These are phyloP conservation scores for Agrochola lychnidis DNA, from an alignment of 2,888 invertebrate genomes.

Conservation along the genomic window DNA sequence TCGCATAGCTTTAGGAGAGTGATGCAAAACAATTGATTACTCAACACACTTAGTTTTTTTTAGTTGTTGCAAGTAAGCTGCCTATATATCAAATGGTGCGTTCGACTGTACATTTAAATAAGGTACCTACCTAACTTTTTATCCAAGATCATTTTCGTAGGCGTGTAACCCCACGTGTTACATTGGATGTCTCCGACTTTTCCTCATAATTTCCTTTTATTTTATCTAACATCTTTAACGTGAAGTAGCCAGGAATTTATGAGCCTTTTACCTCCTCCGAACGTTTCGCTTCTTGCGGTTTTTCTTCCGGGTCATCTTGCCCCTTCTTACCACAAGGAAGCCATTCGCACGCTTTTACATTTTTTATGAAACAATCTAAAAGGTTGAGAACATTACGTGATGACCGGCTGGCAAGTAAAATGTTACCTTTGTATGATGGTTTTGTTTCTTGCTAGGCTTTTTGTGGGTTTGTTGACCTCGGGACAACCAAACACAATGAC, in stretches of 20 bases:
- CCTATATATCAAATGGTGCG: neutral
- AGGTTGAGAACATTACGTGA: slow-evolving; percentile 55
- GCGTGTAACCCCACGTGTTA: slow-evolving; percentile 14
- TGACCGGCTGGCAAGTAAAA: slow-evolving; percentile 35
- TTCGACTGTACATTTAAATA: slow-evolving; percentile 12
- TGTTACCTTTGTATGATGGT: slow-evolving; percentile 4
- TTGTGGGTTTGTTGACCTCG: neutral
- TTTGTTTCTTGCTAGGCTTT: neutral
- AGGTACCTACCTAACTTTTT: neutral
- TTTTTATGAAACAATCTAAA: slow-evolving; percentile 68
- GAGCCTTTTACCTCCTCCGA: slow-evolving; percentile 54
- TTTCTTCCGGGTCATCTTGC: slow-evolving; percentile 61
- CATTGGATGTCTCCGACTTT: slow-evolving; percentile 27
- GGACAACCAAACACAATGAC: no score
- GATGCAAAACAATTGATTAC: neutral
- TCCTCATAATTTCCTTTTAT: slow-evolving; percentile 58
- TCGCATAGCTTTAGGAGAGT: neutral
- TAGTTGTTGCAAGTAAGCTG: neutral
- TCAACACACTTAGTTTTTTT: neutral
- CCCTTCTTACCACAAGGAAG: slow-evolving; percentile 54
- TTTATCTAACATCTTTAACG: slow-evolving; percentile 56
- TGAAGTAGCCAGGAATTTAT: slow-evolving; percentile 43
- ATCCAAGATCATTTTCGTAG: neutral
- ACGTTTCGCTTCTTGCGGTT: slow-evolving; percentile 51
- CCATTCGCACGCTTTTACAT: slow-evolving; percentile 66